Evolutionary conservation across 1,140 invertebrate genomes (phyloP).

Genomic region (Riptortus pedestris): DNA sequence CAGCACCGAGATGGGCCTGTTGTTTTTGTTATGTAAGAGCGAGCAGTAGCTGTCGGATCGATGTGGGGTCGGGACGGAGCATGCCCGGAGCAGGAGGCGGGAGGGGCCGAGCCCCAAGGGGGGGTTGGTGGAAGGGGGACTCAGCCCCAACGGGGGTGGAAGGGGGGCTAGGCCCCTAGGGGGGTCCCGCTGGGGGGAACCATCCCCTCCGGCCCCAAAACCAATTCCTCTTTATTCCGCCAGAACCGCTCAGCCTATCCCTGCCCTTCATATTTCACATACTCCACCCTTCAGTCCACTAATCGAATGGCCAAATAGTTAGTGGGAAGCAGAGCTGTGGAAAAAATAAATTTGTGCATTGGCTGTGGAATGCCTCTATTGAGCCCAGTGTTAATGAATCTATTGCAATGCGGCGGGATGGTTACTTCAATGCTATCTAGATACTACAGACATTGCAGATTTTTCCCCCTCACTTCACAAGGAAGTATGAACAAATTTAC

Average conservation of each 20-base stretch:
- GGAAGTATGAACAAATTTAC: too few relatives aligned
- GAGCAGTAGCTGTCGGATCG: background rate
- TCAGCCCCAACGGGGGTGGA: background rate
- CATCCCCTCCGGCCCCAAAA: background rate
- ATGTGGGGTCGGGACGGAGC: background rate
- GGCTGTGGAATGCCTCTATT: too few relatives aligned
- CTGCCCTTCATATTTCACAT: background rate
- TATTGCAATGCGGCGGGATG: too few relatives aligned
- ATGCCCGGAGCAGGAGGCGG: background rate
- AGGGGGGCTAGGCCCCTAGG: background rate
- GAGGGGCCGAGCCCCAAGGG: background rate
- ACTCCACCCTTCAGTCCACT: background rate
- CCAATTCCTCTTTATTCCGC: background rate
- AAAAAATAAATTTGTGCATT: too few relatives aligned
- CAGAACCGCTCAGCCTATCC: background rate
- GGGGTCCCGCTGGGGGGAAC: too few relatives aligned
- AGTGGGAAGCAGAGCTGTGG: too few relatives aligned
- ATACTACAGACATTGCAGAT: too few relatives aligned
- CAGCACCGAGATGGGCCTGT: background rate
- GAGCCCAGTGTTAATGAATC: too few relatives aligned
- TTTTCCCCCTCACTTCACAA: too few relatives aligned
- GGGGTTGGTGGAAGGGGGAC: background rate
- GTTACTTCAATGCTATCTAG: too few relatives aligned
- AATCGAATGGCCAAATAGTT: too few relatives aligned
- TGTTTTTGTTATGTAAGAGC: constrained; percentile 9